Base-by-base conservation (phyloP, 2,113 vertebrate species). In the Sapajus apella region DNA sequence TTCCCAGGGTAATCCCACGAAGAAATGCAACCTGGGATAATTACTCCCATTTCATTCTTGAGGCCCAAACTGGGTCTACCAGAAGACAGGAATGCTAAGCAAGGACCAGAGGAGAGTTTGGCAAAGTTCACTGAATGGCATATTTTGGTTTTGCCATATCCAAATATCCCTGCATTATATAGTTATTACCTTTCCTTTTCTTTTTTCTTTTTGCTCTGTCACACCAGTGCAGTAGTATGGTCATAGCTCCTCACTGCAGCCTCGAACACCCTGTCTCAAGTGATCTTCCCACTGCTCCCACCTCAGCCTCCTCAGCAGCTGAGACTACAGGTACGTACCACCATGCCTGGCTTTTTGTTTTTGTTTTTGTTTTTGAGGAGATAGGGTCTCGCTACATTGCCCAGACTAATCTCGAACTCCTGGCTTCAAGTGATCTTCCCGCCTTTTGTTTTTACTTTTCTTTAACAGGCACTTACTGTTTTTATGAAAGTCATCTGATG, bases 111-210 rank as follows among this genome's bases (percentile, higher is more conserved):
- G 76, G 35, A 52, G 14, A 73, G 8, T 55, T 55, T 77, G 40
- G 30, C 76, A 32, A 86, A 45, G 25, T 61, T 80, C 47, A 58
- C 16, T 40, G 5, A 35, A 84, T 13, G n/a, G n/a, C 6, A 14
- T 64, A n/a, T 50, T 96, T 85, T 96, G n/a, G 37, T 79, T 90
- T 47, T 93, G 30, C 18, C 32, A 52, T 30, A 93, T 75, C 66
- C n/a, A 93, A 84, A 87, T 75, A 73, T 40, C 14, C 32, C 16
- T 87, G n/a, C 3, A 25, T 18, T 50, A n/a, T 66, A 86, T 45
- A 3, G 1, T 66, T 87, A 45, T 72, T 45, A 23, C 30, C 50
- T 92, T 17, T 91, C 72, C 85, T 83, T 88, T 80, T n/a, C 16
- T 68, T 8, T 68, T 68, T 35, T 17, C 14, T 68, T 68, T 17